Base-by-base conservation (phyloP, 35 echinoderm and acorn worm genomes). In the Heliocidaris erythrogramma region DNA sequence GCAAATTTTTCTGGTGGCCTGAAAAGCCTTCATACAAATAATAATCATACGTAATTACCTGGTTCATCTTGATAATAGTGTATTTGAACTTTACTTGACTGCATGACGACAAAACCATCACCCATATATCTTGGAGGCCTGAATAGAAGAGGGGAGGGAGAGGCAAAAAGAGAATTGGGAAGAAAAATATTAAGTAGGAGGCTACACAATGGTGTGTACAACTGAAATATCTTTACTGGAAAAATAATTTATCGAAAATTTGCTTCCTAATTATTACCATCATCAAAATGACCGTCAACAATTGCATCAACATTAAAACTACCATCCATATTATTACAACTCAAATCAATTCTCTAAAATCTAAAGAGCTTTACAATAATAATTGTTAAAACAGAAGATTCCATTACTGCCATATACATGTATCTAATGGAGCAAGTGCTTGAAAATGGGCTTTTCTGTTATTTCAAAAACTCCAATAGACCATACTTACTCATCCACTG, bases 81-180 rank as follows among this genome's bases (percentile, higher is more conserved):
- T 27, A 99, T 94, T 30, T 96, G 89, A 24, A 96, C 91, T 31
- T 97, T 97, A 86, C 94, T 99, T 32, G 96, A 97, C 87, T 99
- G 97, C 65, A 97, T 94, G 10, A 99, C 96, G 2, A 96, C 98
- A 96, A 99, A 99, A 16, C 98, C 98, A 88, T 99, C 98, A 5
- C 98, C 98, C 98, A 99, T 99, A 93, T 96, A 99, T 16, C 98
- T 93, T 93, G 98, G 98, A 94, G 98, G 95, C 93, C 98, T 99
- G 95, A 90, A 94, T 78, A 65, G 27, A 9, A 42, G 30, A 42
- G 30, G 18, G 47, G 12, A 42, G 12, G 17, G 60, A 24, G 60
- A 69, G 60, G n/a, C 2, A 78, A 6, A 27, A 69, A 27, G 60
- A 24, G 60, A 27, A 18, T 0, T 0, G 2, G 21, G 65, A 17